These are phyloP conservation scores for Falco peregrinus DNA, from an alignment of 2,797 vertebrate genomes.

Conservation along the genomic window DNA sequence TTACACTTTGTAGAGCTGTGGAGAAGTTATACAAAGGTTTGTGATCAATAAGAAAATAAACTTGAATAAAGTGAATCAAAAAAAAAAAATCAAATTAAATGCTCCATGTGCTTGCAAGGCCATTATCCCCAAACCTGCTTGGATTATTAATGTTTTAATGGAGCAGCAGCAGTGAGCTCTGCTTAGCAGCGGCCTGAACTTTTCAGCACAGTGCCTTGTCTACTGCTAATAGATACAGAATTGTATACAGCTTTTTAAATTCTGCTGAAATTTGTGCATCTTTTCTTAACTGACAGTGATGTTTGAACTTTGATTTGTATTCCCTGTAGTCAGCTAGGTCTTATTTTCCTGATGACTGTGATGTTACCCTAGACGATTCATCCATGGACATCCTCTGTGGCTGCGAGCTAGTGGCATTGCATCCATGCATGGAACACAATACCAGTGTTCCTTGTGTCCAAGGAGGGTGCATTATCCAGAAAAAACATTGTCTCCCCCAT, in stretches of 20 bases:
- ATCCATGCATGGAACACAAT: background rate
- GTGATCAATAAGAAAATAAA: background rate
- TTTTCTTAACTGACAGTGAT: background rate
- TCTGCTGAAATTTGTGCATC: background rate
- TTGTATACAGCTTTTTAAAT: background rate
- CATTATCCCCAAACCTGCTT: background rate
- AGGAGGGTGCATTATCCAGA: background rate
- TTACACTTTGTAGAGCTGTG: background rate
- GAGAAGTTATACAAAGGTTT: background rate
- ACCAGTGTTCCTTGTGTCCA: background rate
- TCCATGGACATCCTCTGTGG: background rate
- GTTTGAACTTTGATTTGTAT: background rate
- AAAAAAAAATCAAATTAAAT: background rate
- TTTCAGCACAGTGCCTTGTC: background rate
- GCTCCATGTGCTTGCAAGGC: background rate
- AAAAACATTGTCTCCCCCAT: background rate
- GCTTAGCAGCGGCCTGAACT: background rate
- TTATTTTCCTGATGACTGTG: background rate
- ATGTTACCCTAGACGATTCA: background rate
- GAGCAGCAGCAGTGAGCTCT: background rate
- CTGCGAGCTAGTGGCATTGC: background rate
- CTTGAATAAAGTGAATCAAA: background rate
- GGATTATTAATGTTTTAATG: background rate
- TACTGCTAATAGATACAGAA: background rate
- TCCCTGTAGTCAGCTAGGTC: too few species aligned